Conservation (phyloP, 2,797 vertebrate species). For the Hippoglossus hippoglossus region DNA sequence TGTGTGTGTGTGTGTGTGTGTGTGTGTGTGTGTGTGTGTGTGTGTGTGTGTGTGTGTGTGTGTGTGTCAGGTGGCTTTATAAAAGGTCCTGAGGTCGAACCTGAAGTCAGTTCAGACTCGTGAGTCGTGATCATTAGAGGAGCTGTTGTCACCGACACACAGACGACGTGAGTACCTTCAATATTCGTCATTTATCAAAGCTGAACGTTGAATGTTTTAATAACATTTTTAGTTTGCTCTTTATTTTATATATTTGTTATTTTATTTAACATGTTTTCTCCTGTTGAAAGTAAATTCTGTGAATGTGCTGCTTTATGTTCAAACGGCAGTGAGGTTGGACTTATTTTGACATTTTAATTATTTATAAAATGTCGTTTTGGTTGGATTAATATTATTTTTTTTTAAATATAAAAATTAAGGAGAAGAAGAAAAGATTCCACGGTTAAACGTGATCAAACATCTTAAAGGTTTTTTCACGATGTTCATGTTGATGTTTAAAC, state of each 20-base stretch:
- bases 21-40: slow-evolving; percentile 20
- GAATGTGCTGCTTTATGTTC: background rate
- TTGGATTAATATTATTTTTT: no score
- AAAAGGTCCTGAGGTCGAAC: slow-evolving; percentile 66
- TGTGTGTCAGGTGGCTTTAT: slow-evolving; percentile 57
- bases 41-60: slow-evolving; percentile 18
- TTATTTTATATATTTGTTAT: background rate
- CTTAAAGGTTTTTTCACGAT: no score
- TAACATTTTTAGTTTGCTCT: no score
- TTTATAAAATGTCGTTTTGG: background rate
- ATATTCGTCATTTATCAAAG: background rate
- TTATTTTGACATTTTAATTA: background rate
- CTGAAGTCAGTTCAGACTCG: slow-evolving; percentile 47
- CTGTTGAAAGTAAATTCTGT: background rate
- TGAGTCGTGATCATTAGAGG: slow-evolving; percentile 25
- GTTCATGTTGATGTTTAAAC: no score
- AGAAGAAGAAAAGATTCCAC: no score
- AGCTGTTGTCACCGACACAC: slow-evolving; percentile 43
- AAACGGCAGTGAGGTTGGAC: no score
- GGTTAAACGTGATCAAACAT: no score
- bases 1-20: slow-evolving; percentile 27
- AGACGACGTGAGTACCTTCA: slow-evolving; percentile 64
- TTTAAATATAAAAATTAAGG: no score
- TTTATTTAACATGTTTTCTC: background rate
- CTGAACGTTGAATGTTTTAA: no score